Evolutionary conservation across 2,113 vertebrate genomes (phyloP), one percentile per base, ranked within the genome.

Genomic region (Chloropsis cyanopogon): DNA sequence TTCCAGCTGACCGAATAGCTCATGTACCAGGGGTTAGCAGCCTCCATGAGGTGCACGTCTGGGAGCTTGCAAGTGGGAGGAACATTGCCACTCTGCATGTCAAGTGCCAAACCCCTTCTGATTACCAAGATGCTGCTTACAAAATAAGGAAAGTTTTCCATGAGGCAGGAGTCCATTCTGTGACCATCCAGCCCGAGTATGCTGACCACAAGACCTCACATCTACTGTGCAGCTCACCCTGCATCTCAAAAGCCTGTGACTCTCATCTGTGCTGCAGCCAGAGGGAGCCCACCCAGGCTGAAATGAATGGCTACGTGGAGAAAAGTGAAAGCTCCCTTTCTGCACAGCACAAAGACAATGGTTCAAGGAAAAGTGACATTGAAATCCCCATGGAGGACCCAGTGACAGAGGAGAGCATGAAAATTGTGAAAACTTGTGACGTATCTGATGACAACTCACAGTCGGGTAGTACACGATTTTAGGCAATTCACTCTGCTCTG

Each of bases 111-210:
- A 97, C 92, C n/a, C 83, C 90, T 72, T 28, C 77, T 2, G 95
- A 92, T 11, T 97, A 98, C 53, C 66, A 94, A 21, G 89, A 88
- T 2, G 96, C 98, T 85, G 97, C 96, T n/a, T 59, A 50, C 12
- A 95, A 97, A 90, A 97, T 98, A 24, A 96, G 98, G 29, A 97
- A 98, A 69, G 64, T 98, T 94, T 98, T 99, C 94, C 98, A 98
- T 1, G 46, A 85, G 6, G 94, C 96, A 3, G 98, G 98, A 9
- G 91, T 99, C 86, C 98, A 99, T 91, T 98, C 92, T 1, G 97
- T 99, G 88, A 99, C 98, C 85, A 97, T 99, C 42, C 98, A 99
- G 96, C 98, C 98, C 0, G 98, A 99, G 92, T 97, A 94, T 3
- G 23, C 26, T 14, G 97, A 98, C 63, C 21, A 50, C 42, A 97